phyloP scores from a whole-genome alignment of 2,797 vertebrate genomes.

The Tangara arthus region DNA sequence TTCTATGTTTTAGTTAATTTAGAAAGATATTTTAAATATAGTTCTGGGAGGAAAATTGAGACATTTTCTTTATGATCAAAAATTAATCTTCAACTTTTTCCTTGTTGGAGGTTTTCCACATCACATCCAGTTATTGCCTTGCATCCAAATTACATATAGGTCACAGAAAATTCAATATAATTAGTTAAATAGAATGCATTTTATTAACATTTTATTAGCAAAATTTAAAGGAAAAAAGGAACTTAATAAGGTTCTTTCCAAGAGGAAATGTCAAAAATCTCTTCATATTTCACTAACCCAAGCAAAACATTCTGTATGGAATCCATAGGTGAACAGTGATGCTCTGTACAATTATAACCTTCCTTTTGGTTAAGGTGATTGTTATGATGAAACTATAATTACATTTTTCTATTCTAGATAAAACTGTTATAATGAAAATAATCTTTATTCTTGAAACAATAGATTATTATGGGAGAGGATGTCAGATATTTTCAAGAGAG shows the following conservation, averaged over 20 bases:
- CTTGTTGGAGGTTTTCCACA: neutral
- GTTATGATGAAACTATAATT: neutral
- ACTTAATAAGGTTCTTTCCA: neutral
- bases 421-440: neutral
- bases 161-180: neutral
- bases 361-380: neutral
- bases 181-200: neutral
- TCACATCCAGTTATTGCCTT: neutral
- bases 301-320: neutral
- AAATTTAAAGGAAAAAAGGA: neutral
- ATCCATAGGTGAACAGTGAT: neutral
- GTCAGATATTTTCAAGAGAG: neutral
- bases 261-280: neutral
- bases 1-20: neutral
- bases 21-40: neutral
- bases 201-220: neutral
- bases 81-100: neutral
- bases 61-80: neutral
- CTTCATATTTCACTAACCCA: neutral
- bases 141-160: neutral
- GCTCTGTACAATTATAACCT: neutral
- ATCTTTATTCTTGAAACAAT: neutral
- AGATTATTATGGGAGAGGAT: neutral
- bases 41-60: neutral
- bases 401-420: neutral